Evolutionary conservation across 2,888 invertebrate genomes (phyloP).

Genomic region (Byasa hedistus): DNA sequence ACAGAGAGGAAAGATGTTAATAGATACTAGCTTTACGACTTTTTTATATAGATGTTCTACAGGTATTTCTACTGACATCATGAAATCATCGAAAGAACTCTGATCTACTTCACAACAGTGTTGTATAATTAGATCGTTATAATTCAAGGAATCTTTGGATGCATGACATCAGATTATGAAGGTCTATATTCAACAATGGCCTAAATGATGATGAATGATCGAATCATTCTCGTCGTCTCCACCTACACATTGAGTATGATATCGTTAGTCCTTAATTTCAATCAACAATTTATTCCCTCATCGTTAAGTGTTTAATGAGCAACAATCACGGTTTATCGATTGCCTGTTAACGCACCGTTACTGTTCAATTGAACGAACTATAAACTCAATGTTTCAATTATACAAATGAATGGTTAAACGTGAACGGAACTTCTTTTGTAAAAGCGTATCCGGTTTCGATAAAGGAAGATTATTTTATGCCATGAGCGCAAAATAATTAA

Average conservation of each 20-base stretch:
- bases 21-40: too few relatives aligned
- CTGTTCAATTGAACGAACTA: slow-evolving; percentile 36
- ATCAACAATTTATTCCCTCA: slow-evolving; percentile 25
- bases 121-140: too few relatives aligned
- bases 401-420: not conserved
- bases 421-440: not conserved
- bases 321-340: slow-evolving; percentile 32
- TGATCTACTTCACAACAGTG: too few relatives aligned
- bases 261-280: slow-evolving; percentile 27
- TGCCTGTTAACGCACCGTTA: slow-evolving; percentile 31
- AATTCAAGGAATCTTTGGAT: too few relatives aligned
- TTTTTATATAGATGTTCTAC: too few relatives aligned
- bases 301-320: slow-evolving; percentile 29
- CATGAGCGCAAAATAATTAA: too few relatives aligned
- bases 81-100: too few relatives aligned
- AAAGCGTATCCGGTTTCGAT: not conserved
- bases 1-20: too few relatives aligned
- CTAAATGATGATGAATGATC: not conserved
- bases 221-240: slow-evolving; percentile 34
- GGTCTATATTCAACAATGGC: too few relatives aligned
- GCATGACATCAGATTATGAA: too few relatives aligned
- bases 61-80: too few relatives aligned
- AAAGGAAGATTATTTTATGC: too few relatives aligned
- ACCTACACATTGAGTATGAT: slow-evolving; percentile 27
- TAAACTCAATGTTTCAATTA: slow-evolving; percentile 30